Evolutionary conservation across 2,113 vertebrate genomes (phyloP).

Genomic region (Etheostoma cragini): DNA sequence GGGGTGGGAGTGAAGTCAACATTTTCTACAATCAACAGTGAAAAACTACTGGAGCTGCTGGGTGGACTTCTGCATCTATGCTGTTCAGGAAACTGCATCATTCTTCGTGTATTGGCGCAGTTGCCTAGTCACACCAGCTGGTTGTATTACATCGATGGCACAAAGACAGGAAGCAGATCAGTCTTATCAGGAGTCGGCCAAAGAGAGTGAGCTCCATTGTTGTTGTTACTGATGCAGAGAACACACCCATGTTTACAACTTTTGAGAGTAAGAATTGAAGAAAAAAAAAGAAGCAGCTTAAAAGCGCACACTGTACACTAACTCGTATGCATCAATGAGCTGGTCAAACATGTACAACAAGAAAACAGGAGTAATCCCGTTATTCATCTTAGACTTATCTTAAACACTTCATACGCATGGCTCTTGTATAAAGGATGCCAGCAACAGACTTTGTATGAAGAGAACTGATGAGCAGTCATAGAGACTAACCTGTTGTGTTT

Average conservation of each 20-base stretch:
- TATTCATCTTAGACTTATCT: neutral
- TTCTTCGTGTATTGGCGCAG: neutral
- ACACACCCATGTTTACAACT: neutral
- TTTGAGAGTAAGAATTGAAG: neutral
- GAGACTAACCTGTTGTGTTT: slow-evolving; percentile 93
- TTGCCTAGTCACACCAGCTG: slow-evolving; percentile 5
- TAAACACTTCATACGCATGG: neutral
- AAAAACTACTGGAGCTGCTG: neutral
- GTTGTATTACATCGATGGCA: slow-evolving; percentile 31
- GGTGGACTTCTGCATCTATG: neutral
- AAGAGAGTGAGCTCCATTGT: slow-evolving; percentile 3
- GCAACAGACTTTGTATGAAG: neutral
- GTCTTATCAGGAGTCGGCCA: slow-evolving; percentile 59
- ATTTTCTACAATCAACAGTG: neutral
- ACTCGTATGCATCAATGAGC: neutral
- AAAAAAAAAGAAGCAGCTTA: neutral
- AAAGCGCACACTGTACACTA: neutral
- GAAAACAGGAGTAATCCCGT: neutral
- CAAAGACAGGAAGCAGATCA: slow-evolving; percentile 66
- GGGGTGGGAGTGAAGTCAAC: neutral
- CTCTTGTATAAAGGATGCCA: neutral
- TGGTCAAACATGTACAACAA: neutral
- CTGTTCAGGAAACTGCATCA: slow-evolving; percentile 32
- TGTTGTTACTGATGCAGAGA: neutral
- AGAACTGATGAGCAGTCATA: rapidly evolving